A percentile compares a stretch with the other conserved stretches of the same genome.
These are phyloP conservation scores for Myodes glareolus DNA, from an alignment of 2,113 vertebrate genomes.

Conservation along the genomic window DNA sequence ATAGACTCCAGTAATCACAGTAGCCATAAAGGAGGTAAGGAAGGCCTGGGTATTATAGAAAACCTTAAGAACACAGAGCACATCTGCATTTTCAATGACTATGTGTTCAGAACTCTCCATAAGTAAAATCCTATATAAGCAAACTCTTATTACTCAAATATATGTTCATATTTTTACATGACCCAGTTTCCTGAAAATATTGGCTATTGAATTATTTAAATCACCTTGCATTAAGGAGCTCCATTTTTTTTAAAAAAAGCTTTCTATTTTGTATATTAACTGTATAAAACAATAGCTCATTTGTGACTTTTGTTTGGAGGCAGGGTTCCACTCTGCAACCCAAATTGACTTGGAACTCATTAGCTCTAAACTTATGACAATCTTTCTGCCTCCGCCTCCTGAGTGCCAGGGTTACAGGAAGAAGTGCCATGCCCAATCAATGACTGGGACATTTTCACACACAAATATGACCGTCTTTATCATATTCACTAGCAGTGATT, in stretches of 20 bases:
- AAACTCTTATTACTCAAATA: neutral
- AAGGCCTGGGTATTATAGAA: neutral
- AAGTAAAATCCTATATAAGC: neutral
- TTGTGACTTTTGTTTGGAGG: neutral
- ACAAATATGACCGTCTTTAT: neutral
- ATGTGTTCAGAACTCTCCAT: constrained; percentile 15
- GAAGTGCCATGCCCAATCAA: neutral
- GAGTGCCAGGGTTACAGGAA: neutral
- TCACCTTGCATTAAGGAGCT: neutral
- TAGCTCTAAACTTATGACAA: neutral
- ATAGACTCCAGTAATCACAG: neutral
- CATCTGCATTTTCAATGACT: neutral
- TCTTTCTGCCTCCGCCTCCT: neutral
- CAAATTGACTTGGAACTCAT: neutral
- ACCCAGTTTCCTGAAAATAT: neutral
- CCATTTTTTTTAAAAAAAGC: neutral
- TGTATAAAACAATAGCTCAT: neutral
- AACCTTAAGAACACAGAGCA: neutral
- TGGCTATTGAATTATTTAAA: constrained; percentile 8
- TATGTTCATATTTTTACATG: neutral
- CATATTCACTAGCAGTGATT: neutral
- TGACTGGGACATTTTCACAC: neutral
- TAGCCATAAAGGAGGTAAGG: neutral
- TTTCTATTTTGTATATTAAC: neutral
- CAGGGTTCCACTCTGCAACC: neutral